These are phyloP conservation scores for Melopsittacus undulatus DNA, from an alignment of 2,797 vertebrate genomes.

Conservation along the genomic window DNA sequence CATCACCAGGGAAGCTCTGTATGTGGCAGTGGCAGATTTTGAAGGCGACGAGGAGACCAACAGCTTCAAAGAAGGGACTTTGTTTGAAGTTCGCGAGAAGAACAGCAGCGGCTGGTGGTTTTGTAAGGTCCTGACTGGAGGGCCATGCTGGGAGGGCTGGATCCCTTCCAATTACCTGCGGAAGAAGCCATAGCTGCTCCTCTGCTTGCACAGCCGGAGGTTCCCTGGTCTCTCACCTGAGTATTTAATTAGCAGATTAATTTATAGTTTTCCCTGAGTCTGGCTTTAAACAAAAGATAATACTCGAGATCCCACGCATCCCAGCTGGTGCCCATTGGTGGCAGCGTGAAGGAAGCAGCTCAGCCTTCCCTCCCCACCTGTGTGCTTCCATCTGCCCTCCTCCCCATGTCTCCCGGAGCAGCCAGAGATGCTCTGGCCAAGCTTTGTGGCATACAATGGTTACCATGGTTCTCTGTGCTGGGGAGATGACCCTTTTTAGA, in stretches of 20 bases:
- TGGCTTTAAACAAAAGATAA: constrained; percentile 36
- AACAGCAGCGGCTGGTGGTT: constrained; percentile 97
- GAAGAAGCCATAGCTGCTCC: constrained; percentile 87
- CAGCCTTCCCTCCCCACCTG: not conserved
- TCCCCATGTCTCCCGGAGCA: not conserved
- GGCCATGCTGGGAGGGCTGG: constrained; percentile 90
- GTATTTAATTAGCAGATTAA: constrained; percentile 83
- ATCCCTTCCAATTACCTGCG: constrained; percentile 98
- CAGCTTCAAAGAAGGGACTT: constrained; percentile 92
- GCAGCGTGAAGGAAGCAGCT: not conserved
- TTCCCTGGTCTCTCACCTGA: constrained; percentile 49
- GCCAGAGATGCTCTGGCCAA: not conserved
- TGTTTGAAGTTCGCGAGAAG: constrained; percentile 94
- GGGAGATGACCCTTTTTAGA: not conserved
- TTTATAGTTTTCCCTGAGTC: constrained; percentile 75
- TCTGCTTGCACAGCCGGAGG: not conserved
- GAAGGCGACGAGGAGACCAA: constrained; percentile 93
- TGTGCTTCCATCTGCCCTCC: not conserved
- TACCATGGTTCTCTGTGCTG: not conserved
- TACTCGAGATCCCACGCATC: constrained; percentile 13
- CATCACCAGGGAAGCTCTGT: constrained; percentile 84
- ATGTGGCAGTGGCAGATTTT: constrained; percentile 93
- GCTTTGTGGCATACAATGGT: not conserved
- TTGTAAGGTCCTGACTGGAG: constrained; percentile 89
- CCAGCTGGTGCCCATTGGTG: constrained; percentile 1